Evolutionary conservation across 2,113 vertebrate species (phyloP).

Genomic region (Hippocampus barbouri): DNA sequence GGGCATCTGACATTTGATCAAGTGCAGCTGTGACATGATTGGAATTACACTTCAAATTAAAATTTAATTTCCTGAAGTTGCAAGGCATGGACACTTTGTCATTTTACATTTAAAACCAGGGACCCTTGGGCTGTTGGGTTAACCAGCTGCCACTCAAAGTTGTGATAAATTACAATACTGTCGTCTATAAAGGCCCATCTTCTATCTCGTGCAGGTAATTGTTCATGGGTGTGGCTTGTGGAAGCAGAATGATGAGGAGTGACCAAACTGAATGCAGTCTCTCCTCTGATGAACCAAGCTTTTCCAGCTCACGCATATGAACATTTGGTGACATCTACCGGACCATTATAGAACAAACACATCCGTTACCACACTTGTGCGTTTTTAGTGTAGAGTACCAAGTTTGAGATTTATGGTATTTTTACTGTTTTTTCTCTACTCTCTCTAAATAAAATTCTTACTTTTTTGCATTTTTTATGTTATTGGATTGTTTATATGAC

Average conservation of each 20-base stretch:
- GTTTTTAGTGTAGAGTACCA: not conserved
- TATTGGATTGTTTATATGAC: not conserved
- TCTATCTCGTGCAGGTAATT: constrained; percentile 31
- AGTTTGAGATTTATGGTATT: not conserved
- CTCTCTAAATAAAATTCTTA: not conserved
- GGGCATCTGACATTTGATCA: no score
- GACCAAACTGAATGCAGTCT: constrained; percentile 67
- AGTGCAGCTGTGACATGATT: no score
- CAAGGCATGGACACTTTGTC: not conserved
- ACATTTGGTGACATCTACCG: constrained; percentile 52
- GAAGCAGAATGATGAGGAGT: constrained; percentile 71
- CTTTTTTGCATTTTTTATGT: not conserved
- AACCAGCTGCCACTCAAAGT: not conserved
- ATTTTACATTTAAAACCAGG: not conserved
- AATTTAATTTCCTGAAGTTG: not conserved
- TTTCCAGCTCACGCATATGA: constrained; percentile 35
- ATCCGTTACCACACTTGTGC: not conserved
- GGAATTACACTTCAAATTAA: no score
- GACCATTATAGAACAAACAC: constrained; percentile 4
- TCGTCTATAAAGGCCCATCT: not conserved
- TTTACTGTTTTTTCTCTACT: not conserved
- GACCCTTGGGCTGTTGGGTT: not conserved
- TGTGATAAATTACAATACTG: not conserved
- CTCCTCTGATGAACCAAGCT: constrained; percentile 66
- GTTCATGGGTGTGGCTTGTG: constrained; percentile 34